Evolutionary conservation across 2,113 vertebrate species (phyloP).

Genomic region (Sinocyclocheilus grahami): DNA sequence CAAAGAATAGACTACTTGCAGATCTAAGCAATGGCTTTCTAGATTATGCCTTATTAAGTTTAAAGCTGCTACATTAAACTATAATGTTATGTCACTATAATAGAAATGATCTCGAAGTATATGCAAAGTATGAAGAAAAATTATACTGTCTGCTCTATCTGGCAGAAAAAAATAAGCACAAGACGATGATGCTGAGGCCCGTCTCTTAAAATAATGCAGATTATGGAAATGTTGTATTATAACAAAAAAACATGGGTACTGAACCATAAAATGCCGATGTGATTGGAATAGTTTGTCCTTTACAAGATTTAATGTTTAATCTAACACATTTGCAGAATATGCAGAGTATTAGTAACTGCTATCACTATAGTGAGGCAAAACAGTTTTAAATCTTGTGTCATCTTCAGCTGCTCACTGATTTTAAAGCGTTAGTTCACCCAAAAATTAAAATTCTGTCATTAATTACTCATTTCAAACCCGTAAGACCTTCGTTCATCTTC

Average conservation of each 20-base stretch:
- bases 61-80: constrained; percentile 5
- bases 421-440: too few relatives aligned
- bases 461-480: too few relatives aligned
- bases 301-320: not conserved
- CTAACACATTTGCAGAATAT: not conserved
- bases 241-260: not conserved
- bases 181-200: constrained; percentile 10
- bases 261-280: not conserved
- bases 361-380: too few relatives aligned
- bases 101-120: constrained; percentile 3
- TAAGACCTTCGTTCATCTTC: too few relatives aligned
- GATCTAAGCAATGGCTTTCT: constrained; percentile 18
- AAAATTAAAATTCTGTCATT: too few relatives aligned
- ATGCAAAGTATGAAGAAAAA: constrained; percentile 1
- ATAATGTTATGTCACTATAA: constrained; percentile 12
- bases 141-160: not conserved
- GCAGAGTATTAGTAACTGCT: too few relatives aligned
- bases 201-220: constrained; percentile 6
- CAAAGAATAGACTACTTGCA: constrained; percentile 32
- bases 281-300: not conserved
- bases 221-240: not conserved
- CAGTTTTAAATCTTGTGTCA: too few relatives aligned
- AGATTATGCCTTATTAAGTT: constrained; percentile 24
- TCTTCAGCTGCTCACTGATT: too few relatives aligned
- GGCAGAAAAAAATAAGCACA: not conserved